A percentile compares a stretch with the other conserved stretches of the same genome.
Conservation (phyloP, 2,797 vertebrate species). For the Phoeniculus purpureus region DNA sequence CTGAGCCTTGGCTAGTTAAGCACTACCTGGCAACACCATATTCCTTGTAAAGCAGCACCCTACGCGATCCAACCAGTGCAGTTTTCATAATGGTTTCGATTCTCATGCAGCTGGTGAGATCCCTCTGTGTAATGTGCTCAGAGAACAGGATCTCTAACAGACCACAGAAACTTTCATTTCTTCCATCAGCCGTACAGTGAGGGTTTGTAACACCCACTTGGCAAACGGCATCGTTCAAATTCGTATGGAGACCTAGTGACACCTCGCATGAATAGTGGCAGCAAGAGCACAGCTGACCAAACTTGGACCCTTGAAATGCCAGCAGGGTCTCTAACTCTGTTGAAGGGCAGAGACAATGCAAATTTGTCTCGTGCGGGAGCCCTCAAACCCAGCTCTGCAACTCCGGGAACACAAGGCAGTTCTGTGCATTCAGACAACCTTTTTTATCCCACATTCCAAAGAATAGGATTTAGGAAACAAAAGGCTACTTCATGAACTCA, state of each 20-base stretch:
- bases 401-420: not conserved
- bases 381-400: not conserved
- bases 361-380: not conserved
- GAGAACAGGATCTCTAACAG: not conserved
- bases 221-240: not conserved
- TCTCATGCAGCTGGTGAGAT: not conserved
- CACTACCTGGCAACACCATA: not conserved
- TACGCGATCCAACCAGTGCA: not conserved
- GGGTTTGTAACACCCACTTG: not conserved
- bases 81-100: not conserved
- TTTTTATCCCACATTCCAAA: not conserved
- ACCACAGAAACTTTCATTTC: not conserved
- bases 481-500: constrained; percentile 76
- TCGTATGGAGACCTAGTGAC: not conserved
- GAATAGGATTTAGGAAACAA: not conserved
- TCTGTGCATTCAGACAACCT: not conserved
- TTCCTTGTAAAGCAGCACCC: not conserved
- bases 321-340: not conserved
- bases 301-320: not conserved
- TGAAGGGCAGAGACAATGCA: not conserved
- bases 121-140: not conserved
- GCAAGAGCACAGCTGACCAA: not conserved
- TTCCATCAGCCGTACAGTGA: not conserved
- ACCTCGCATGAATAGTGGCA: not conserved
- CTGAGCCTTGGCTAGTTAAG: not conserved